A percentile compares a stretch with the other conserved stretches of the same genome.
Evolutionary conservation across 2,888 invertebrate species (phyloP).

Genomic region (Cosmia pyralina): DNA sequence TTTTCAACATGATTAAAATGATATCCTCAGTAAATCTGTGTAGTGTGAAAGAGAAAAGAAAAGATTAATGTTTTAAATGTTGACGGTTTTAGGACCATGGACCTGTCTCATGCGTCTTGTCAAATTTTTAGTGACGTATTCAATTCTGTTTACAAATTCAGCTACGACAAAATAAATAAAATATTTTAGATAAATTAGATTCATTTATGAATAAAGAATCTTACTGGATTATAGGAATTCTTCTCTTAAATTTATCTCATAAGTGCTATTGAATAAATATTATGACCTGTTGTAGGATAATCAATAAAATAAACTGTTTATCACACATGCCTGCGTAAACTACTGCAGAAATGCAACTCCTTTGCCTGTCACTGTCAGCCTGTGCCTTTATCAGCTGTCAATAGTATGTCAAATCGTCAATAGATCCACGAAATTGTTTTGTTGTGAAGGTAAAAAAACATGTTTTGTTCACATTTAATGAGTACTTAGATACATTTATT

Average conservation of each 20-base stretch:
- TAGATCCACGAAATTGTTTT: slow-evolving; percentile 60
- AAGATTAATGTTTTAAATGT: slow-evolving; percentile 39
- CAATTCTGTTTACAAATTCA: slow-evolving; percentile 58
- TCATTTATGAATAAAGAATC: background rate
- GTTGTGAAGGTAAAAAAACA: slow-evolving; percentile 56
- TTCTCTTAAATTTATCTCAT: rapidly evolving
- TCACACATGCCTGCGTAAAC: background rate
- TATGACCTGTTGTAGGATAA: background rate
- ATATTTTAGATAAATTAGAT: background rate
- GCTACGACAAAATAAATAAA: background rate
- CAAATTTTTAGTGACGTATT: slow-evolving; percentile 71
- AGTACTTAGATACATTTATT: slow-evolving; percentile 14
- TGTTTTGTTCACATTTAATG: slow-evolving; percentile 14
- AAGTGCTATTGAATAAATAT: background rate
- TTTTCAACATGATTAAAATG: slow-evolving; percentile 52
- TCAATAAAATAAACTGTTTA: background rate
- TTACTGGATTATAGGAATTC: background rate
- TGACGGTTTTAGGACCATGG: background rate
- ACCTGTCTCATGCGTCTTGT: slow-evolving; percentile 45
- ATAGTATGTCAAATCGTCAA: slow-evolving; percentile 43
- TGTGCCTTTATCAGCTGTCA: slow-evolving; percentile 24
- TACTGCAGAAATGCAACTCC: slow-evolving; percentile 2
- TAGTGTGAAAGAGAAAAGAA: slow-evolving; percentile 29
- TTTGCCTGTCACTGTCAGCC: slow-evolving; percentile 10
- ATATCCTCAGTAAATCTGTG: slow-evolving; percentile 14